phyloP scores from a whole-genome alignment of 2,113 vertebrate genomes.

The Xyliphius kryptos region DNA sequence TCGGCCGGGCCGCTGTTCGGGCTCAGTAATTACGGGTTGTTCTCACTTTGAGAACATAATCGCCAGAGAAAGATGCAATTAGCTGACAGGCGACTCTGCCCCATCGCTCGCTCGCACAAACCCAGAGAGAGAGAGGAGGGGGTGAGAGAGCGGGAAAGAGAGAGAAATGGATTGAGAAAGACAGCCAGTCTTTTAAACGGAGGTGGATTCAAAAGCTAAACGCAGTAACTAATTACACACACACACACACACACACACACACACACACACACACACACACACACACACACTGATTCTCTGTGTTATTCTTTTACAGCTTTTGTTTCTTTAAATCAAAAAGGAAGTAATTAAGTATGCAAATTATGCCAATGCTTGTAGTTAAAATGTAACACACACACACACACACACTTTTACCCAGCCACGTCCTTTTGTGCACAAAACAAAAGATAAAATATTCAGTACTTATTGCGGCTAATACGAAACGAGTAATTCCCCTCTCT shows the following conservation, averaged over 20 bases:
- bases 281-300: no score
- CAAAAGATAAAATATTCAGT: no score
- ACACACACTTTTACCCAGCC: slow-evolving; percentile 25
- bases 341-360: slow-evolving; percentile 29
- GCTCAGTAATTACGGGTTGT: slow-evolving; percentile 67
- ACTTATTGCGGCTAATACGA: no score
- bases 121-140: slow-evolving; percentile 17
- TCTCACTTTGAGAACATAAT: slow-evolving; percentile 67
- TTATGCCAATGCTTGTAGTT: slow-evolving; percentile 8
- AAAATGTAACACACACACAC: slow-evolving; percentile 24
- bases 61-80: slow-evolving; percentile 67
- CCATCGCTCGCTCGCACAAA: slow-evolving; percentile 4
- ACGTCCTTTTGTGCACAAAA: not conserved
- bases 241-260: no score
- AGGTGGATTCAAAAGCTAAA: no score
- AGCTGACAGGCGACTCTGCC: slow-evolving; percentile 42
- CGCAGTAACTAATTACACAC: no score
- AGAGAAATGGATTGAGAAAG: slow-evolving; percentile 16
- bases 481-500: no score
- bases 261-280: no score
- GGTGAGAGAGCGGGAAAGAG: no score
- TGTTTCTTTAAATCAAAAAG: slow-evolving; percentile 31
- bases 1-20: slow-evolving; percentile 29
- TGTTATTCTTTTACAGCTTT: slow-evolving; percentile 22
- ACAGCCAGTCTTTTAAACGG: slow-evolving; percentile 16